Evolutionary conservation across 2,797 vertebrate genomes (phyloP).

Genomic region (Vireo griseus): DNA sequence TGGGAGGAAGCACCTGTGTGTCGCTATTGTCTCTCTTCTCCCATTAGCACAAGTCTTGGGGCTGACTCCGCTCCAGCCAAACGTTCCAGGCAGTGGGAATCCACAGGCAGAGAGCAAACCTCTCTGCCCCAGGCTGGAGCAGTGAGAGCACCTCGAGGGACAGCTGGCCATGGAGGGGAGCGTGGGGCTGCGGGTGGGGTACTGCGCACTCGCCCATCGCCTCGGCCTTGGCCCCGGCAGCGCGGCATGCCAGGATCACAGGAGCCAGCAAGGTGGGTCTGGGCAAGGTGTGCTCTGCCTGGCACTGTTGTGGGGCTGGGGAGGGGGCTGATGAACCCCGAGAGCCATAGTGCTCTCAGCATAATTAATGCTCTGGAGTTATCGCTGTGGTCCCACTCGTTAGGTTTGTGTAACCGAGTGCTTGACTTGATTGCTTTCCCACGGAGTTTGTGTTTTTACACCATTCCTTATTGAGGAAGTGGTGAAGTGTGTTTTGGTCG

Average conservation of each 20-base stretch:
- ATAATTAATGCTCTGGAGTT: fast-evolving
- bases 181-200: neutral
- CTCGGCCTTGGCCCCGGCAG: neutral
- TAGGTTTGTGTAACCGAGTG: neutral
- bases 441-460: fast-evolving
- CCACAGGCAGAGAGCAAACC: neutral
- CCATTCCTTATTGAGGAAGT: neutral
- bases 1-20: slow-evolving; percentile 77
- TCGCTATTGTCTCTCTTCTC: slow-evolving; percentile 57
- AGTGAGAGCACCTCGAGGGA: fast-evolving
- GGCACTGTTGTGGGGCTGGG: neutral
- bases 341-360: fast-evolving
- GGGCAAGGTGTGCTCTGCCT: neutral
- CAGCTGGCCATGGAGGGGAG: neutral
- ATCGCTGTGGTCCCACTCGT: fast-evolving
- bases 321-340: neutral
- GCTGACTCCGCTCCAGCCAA: neutral
- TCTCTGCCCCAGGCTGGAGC: neutral
- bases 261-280: slow-evolving; percentile 8
- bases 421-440: neutral
- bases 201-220: neutral
- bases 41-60: slow-evolving; percentile 1
- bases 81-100: neutral
- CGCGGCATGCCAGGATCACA: fast-evolving
- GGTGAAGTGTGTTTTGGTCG: neutral